Conservation (phyloP, 2,113 vertebrate genomes). For the Leuciscus idus region DNA sequence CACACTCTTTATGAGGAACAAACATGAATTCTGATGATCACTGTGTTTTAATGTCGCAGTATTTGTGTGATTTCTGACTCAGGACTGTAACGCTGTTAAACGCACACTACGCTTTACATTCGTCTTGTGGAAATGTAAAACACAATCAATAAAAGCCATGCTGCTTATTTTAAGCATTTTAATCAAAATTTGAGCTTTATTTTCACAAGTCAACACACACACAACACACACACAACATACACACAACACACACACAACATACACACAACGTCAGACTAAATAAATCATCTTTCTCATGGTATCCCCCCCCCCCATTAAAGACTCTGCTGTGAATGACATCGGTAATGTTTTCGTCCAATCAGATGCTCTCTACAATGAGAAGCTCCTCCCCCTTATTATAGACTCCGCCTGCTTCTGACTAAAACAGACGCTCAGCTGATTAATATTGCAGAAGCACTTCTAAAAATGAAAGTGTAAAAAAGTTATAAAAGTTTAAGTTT, state of each 20-base stretch:
- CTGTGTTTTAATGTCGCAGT: background rate
- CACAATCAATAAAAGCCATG: background rate
- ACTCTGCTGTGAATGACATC: background rate
- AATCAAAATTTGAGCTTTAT: background rate
- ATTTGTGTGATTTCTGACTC: background rate
- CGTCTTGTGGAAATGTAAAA: background rate
- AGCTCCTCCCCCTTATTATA: background rate
- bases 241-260: background rate
- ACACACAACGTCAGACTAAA: background rate
- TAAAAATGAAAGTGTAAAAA: no score
- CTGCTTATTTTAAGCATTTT: background rate
- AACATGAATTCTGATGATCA: background rate
- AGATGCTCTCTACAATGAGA: background rate
- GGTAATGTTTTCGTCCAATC: background rate
- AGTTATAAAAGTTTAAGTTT: no score
- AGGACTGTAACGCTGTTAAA: background rate
- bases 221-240: background rate
- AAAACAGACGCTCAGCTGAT: no score
- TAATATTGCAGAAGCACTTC: no score
- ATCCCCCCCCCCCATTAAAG: no score
- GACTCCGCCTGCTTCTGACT: no score
- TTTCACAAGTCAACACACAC: background rate
- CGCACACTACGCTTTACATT: background rate
- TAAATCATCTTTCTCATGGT: no score
- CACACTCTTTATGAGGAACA: no score